Evolutionary conservation across 2,888 invertebrate species (phyloP), one percentile per base, ranked within the genome.

Genomic region (Malthinus seriepunctatus): DNA sequence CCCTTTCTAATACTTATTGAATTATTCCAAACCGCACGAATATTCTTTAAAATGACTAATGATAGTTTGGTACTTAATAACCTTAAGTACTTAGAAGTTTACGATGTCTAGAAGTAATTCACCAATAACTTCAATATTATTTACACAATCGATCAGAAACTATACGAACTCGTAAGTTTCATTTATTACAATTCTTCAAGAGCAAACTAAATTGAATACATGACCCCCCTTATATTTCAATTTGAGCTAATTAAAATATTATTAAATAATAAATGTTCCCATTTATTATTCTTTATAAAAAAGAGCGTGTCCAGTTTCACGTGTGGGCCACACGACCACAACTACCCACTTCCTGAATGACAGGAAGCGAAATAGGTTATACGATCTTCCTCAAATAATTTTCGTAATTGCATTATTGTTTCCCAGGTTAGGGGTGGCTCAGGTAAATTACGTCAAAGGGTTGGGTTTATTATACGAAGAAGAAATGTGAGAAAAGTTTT

Each of bases 371-470:
- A 63, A 56, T 62, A 67, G 70, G 72, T 71, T 71, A 73, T 67
- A 71, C 65, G 67, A 73, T 72, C 67, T 69, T 74, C 71, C 64
- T 75, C 73, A 70, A 72, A 73, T 72, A 73, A 74, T 74, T 73
- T 72, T 66, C 69, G 67, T 73, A 73, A 74, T 74, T 74, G 70
- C 70, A 65, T 69, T 67, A 70, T 70, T 70, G 66, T 68, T 68
- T 69, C 68, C 65, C 67, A 69, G 65, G 68, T 67, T 66, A 58
- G 56, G 63, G 68, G 68, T 32, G 32, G 49, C 32, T 48, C 45
- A 56, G 52, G 56, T 57, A 61, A 57, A 61, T 61, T 61, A 52
- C 49, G 44, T 39, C 39, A 57, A 61, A 56, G 61, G 61, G 61
- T 61, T 61, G 50, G 56, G 56, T 56, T 44, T 44, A 45, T 32